Percentiles rank a stretch among this genome's conserved stretches.
These are phyloP conservation scores for Rafetus swinhoei DNA, from an alignment of 2,113 vertebrate species.

Conservation along the genomic window DNA sequence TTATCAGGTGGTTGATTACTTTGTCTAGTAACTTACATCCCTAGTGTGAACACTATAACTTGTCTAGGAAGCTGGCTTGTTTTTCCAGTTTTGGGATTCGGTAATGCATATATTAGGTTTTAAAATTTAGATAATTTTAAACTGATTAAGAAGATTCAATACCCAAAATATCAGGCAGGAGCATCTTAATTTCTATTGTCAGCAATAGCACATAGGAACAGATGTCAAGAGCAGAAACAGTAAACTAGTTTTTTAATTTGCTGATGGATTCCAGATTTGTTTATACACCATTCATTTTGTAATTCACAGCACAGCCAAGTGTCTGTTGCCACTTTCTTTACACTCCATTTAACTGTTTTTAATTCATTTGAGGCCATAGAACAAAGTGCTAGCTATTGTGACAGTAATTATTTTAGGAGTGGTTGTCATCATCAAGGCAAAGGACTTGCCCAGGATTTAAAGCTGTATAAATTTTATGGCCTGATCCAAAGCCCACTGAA, in stretches of 20 bases:
- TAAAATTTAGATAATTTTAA: background rate
- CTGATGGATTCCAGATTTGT: background rate
- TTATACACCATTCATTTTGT: background rate
- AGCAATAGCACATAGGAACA: background rate
- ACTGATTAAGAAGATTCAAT: background rate
- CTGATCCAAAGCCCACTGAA: background rate
- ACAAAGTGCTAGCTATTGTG: background rate
- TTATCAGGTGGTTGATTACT: too few species aligned
- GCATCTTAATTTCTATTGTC: background rate
- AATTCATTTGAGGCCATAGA: background rate
- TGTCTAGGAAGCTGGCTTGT: background rate
- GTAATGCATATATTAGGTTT: too few species aligned
- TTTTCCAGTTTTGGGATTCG: too few species aligned
- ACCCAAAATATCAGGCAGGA: background rate
- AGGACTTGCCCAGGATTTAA: background rate
- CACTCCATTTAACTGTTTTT: background rate
- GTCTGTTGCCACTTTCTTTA: background rate
- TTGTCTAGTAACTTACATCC: too few species aligned
- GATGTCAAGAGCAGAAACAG: background rate
- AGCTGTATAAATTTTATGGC: background rate
- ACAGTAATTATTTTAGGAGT: background rate
- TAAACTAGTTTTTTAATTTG: background rate
- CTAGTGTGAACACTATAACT: background rate
- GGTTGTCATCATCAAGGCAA: background rate
- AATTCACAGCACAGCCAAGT: background rate